Conservation (phyloP, 2,113 vertebrate genomes). For the Gymnorhina tibicen region DNA sequence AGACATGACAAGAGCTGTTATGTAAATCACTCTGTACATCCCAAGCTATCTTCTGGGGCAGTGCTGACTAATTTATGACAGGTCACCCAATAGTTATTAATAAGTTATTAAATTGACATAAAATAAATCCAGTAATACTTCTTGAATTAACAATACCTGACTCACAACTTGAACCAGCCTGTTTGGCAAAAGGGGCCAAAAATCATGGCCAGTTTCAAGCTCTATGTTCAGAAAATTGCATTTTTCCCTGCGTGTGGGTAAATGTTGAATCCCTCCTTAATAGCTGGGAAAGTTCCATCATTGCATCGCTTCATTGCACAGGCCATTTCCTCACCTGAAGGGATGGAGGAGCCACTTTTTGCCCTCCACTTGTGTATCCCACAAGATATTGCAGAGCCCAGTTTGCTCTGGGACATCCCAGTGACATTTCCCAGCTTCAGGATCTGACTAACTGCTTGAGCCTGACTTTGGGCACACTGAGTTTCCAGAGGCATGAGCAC, state of each 20-base stretch:
- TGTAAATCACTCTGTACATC: neutral
- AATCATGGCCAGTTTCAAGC: neutral
- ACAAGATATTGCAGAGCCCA: neutral
- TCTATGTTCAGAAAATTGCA: neutral
- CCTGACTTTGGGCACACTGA: neutral
- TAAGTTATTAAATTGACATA: slow-evolving; percentile 2
- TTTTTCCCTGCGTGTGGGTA: neutral
- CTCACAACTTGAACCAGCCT: neutral
- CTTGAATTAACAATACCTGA: neutral
- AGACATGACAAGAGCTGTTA: neutral
- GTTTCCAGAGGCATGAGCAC: neutral
- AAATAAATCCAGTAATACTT: neutral
- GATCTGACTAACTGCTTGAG: neutral
- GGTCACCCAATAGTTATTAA: slow-evolving; percentile 7
- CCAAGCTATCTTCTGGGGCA: neutral
- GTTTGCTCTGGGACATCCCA: neutral
- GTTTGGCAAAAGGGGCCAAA: neutral
- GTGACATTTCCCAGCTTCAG: neutral
- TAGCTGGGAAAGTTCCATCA: fast-evolving
- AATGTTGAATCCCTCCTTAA: neutral
- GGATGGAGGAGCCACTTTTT: neutral
- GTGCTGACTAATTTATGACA: slow-evolving; percentile 5
- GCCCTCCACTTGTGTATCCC: neutral
- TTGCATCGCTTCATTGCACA: fast-evolving
- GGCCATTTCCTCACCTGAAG: neutral